Evolutionary conservation across 2,113 vertebrate species (phyloP).

Genomic region (Colistium nudipinnis): DNA sequence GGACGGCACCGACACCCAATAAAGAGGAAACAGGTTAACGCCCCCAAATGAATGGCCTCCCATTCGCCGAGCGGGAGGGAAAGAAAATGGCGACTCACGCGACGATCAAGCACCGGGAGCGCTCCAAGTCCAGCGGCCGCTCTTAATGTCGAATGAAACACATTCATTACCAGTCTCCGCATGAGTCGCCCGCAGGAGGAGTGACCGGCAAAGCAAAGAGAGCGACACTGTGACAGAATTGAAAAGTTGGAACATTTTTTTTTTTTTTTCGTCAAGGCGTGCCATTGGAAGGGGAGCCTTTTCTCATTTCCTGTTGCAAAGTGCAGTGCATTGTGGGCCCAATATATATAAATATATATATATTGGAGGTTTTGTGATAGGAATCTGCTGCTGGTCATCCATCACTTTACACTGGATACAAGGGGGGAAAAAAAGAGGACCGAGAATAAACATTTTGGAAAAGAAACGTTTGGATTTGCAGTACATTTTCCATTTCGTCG

Average conservation of each 20-base stretch:
- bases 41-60: conserved; percentile 86
- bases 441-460: conserved; percentile 33
- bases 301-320: conserved; percentile 75
- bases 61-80: conserved; percentile 86
- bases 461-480: conserved; percentile 7
- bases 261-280: conserved; percentile 15
- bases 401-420: conserved; percentile 47
- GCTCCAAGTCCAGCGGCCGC: conserved; percentile 40
- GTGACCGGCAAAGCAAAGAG: conserved; percentile 13
- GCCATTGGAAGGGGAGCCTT: conserved; percentile 45
- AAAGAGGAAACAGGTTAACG: conserved; percentile 82
- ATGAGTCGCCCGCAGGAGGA: conserved; percentile 31
- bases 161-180: conserved; percentile 51
- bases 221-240: conserved; percentile 56
- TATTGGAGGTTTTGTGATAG: conserved; percentile 52
- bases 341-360: conserved; percentile 40
- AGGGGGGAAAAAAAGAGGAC: conserved; percentile 24
- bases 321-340: conserved; percentile 66
- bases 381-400: conserved; percentile 64
- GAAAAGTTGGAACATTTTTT: conserved; percentile 67
- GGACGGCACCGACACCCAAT: conserved; percentile 87
- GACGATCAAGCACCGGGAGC: conserved; percentile 86
- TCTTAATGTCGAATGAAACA: conserved; percentile 72
- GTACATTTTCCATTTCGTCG: neutral
- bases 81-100: conserved; percentile 86